Evolutionary conservation across 2,888 invertebrate species (phyloP).

Genomic region (Ophraella communa): DNA sequence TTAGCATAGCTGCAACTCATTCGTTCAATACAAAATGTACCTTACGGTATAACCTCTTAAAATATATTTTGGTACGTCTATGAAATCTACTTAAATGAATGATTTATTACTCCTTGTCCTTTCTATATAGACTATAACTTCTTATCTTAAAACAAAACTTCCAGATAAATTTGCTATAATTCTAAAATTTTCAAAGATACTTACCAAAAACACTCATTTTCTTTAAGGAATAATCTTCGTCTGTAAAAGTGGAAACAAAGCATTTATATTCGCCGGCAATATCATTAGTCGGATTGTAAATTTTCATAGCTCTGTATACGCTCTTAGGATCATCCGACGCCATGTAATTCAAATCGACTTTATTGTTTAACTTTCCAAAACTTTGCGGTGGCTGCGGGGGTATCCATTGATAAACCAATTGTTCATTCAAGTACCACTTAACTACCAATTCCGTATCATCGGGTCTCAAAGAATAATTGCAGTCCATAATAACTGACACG

Average conservation of each 20-base stretch:
- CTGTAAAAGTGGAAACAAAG: slow-evolving; percentile 72
- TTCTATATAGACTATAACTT: too few species aligned
- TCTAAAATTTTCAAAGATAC: slow-evolving; percentile 43
- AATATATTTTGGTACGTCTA: too few species aligned
- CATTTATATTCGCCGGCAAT: slow-evolving; percentile 78
- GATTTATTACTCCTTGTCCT: too few species aligned
- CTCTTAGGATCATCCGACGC: slow-evolving; percentile 72
- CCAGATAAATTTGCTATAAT: too few species aligned
- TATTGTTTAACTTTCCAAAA: slow-evolving; percentile 64
- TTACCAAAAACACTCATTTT: slow-evolving; percentile 74
- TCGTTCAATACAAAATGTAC: too few species aligned
- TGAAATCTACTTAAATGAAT: too few species aligned
- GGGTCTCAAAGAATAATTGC: slow-evolving; percentile 70
- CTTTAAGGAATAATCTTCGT: slow-evolving; percentile 70
- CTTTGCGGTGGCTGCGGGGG: slow-evolving; percentile 72
- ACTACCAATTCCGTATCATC: slow-evolving; percentile 74
- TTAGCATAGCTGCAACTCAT: too few species aligned
- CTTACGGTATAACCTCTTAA: too few species aligned
- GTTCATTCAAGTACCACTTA: slow-evolving; percentile 72
- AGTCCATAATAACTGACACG: slow-evolving; percentile 70
- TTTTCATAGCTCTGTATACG: slow-evolving; percentile 73
- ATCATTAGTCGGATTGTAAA: slow-evolving; percentile 72
- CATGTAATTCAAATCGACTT: slow-evolving; percentile 69
- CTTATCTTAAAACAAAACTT: too few species aligned
- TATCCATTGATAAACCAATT: slow-evolving; percentile 83